Conservation (phyloP, 37 sponge, comb jelly and placozoan species). For the Ephydatia muelleri region DNA sequence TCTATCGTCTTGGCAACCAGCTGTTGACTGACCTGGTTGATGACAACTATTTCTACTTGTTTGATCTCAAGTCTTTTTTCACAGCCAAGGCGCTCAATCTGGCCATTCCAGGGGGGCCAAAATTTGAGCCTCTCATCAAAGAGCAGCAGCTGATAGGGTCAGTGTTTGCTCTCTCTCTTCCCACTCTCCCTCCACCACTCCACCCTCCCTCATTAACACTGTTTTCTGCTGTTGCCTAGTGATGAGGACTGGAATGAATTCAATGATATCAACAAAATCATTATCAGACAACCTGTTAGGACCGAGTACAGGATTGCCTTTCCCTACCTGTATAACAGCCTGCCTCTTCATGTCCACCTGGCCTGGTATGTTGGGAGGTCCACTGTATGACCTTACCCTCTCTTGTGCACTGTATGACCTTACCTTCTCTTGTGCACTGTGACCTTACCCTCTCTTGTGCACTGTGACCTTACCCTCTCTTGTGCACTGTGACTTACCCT, state of each 20-base stretch:
- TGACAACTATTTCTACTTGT: constrained; percentile 96
- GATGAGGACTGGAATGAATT: constrained; percentile 99
- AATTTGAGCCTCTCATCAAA: constrained; percentile 98
- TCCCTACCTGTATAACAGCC: constrained; percentile 97
- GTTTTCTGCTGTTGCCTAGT: constrained; percentile 29
- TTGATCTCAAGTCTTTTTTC: constrained; percentile 99
- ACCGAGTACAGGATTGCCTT: constrained; percentile 99
- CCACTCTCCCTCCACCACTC: too few species aligned
- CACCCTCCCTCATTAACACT: too few species aligned
- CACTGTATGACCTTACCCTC: background rate
- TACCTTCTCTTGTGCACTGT: too few species aligned
- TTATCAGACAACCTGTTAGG: constrained; percentile 94
- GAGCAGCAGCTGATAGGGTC: constrained; percentile 73
- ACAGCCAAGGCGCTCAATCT: constrained; percentile 99
- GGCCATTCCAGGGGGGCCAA: constrained; percentile 99
- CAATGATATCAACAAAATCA: constrained; percentile 99
- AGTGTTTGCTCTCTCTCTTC: background rate
- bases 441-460: too few species aligned
- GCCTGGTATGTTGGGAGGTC: constrained; percentile 78
- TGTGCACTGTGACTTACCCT: too few species aligned
- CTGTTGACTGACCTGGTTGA: constrained; percentile 97
- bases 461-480: too few species aligned
- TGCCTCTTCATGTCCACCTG: constrained; percentile 97
- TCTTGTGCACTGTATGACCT: too few species aligned
- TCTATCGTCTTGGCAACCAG: constrained; percentile 99